Conservation (phyloP, 2,113 vertebrate genomes). For the Osmerus mordax region DNA sequence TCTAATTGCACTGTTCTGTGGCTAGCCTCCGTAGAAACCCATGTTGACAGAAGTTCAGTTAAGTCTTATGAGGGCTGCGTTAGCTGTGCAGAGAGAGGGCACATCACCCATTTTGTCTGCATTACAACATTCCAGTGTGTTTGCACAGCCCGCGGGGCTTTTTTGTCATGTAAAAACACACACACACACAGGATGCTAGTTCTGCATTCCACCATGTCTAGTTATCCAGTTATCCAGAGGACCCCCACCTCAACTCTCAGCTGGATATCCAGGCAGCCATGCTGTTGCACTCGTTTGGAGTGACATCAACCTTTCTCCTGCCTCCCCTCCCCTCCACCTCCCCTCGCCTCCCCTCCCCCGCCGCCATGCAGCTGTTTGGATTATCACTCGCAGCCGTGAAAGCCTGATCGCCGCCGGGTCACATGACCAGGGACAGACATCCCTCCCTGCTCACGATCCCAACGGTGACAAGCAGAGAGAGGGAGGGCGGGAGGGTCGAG, state of each 20-base stretch:
- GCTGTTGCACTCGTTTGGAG: slow-evolving; percentile 49
- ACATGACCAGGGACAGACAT: slow-evolving; percentile 28
- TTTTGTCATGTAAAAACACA: neutral
- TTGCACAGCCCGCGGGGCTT: neutral
- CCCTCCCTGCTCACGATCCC: too few relatives aligned
- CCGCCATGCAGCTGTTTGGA: slow-evolving; percentile 60
- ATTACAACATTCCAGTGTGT: neutral
- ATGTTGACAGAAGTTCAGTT: slow-evolving; percentile 7
- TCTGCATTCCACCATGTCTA: too few relatives aligned
- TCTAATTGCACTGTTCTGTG: slow-evolving; percentile 43
- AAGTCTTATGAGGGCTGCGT: neutral
- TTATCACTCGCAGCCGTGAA: slow-evolving; percentile 51
- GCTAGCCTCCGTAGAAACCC: slow-evolving; percentile 29
- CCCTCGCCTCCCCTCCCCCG: slow-evolving; percentile 12
- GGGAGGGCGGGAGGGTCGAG: neutral
- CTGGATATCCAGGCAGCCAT: slow-evolving; percentile 38
- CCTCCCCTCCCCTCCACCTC: neutral
- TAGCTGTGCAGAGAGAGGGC: neutral
- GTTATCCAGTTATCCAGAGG: too few relatives aligned
- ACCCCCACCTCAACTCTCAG: neutral
- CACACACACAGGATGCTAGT: neutral
- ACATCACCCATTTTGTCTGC: neutral
- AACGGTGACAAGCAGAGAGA: neutral
- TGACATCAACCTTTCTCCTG: slow-evolving; percentile 60
- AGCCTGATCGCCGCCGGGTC: slow-evolving; percentile 45